Evolutionary conservation across 2,113 vertebrate species (phyloP).

Genomic region (Cinclus mexicanus): DNA sequence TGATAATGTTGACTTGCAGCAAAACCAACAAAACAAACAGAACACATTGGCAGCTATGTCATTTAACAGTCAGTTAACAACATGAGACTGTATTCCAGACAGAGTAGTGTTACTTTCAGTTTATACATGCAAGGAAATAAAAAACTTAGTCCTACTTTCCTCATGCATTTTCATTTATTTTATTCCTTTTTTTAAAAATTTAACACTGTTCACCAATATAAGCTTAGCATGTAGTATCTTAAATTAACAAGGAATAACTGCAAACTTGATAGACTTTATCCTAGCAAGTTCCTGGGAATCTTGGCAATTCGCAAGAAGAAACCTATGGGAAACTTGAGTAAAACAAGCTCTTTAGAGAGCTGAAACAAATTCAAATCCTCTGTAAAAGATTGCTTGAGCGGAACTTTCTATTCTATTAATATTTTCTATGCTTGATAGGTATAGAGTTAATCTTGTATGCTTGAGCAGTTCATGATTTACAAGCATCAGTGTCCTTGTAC

Average conservation of each 20-base stretch:
- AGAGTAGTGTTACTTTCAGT: neutral
- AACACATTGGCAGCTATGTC: neutral
- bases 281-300: neutral
- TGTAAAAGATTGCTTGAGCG: neutral
- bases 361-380: neutral
- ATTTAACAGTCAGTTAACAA: neutral
- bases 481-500: neutral
- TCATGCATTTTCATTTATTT: neutral
- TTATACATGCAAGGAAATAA: neutral
- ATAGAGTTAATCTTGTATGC: neutral
- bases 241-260: slow-evolving; percentile 52
- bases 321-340: slow-evolving; percentile 28
- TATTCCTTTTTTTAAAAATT: fast-evolving
- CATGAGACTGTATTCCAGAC: neutral
- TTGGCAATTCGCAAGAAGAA: slow-evolving; percentile 53
- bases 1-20: neutral
- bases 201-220: neutral
- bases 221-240: neutral
- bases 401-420: neutral
- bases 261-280: slow-evolving; percentile 52
- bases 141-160: neutral
- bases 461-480: neutral
- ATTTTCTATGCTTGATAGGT: neutral
- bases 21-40: neutral
- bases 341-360: slow-evolving; percentile 42